Evolutionary conservation across 1,140 invertebrate genomes (phyloP).

Genomic region (Brevipalpus yothersi): DNA sequence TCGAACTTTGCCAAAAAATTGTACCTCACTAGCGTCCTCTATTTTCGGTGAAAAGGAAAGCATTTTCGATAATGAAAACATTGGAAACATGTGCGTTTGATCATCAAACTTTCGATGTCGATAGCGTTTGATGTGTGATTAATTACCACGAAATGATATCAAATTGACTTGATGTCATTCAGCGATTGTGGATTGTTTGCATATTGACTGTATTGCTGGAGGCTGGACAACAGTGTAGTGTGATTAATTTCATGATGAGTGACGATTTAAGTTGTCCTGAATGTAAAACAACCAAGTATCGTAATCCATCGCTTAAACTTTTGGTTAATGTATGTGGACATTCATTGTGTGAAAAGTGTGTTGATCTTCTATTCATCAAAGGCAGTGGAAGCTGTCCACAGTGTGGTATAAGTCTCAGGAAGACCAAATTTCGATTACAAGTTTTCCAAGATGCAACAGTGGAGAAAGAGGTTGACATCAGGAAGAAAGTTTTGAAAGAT

Average conservation of each 20-base stretch:
- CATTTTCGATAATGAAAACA: no score
- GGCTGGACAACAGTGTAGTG: no score
- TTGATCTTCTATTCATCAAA: conserved; percentile 79
- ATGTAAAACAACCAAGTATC: conserved; percentile 94
- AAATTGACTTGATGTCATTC: no score
- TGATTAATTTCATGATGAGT: conserved; percentile 12
- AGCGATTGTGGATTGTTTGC: no score
- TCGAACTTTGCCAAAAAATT: no score
- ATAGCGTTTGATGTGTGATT: no score
- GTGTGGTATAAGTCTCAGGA: conserved; percentile 56
- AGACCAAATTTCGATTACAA: conserved; percentile 61
- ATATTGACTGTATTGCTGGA: no score
- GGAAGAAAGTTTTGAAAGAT: conserved; percentile 61
- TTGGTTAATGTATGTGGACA: conserved; percentile 98
- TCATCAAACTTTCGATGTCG: no score
- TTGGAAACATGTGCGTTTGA: no score
- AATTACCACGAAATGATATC: no score
- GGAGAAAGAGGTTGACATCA: conserved; percentile 91
- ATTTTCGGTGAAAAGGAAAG: no score
- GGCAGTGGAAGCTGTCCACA: conserved; percentile 78
- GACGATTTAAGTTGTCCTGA: conserved; percentile 68
- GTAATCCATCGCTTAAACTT: conserved; percentile 85
- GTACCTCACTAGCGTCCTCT: no score
- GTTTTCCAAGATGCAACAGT: conserved; percentile 85
- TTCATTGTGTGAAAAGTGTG: conserved; percentile 85